Evolutionary conservation across 2,113 vertebrate genomes (phyloP).

Genomic region (Ranitomeya imitator): DNA sequence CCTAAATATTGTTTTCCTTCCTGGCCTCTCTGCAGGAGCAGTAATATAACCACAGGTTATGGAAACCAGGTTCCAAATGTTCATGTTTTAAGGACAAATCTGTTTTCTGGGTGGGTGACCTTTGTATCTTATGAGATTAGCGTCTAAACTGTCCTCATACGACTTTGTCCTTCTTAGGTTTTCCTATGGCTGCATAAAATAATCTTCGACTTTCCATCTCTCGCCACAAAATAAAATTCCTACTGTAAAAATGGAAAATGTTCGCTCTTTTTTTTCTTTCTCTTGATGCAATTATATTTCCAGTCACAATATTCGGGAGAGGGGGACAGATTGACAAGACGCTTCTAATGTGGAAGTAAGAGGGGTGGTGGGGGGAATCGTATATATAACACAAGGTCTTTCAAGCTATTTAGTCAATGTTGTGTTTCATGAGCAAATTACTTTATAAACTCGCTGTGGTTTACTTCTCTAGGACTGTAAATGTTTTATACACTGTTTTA

Average conservation of each 20-base stretch:
- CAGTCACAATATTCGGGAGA: slow-evolving; percentile 53
- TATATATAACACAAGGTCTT: slow-evolving; percentile 26
- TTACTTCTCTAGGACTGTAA: slow-evolving; percentile 48
- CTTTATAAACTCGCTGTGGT: slow-evolving; percentile 54
- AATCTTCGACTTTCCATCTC: slow-evolving; percentile 55
- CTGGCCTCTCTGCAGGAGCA: slow-evolving; percentile 30
- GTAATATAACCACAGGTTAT: slow-evolving; percentile 47
- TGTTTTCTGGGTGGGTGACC: slow-evolving; percentile 54
- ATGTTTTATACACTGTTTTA: slow-evolving; percentile 47
- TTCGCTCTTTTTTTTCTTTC: slow-evolving; percentile 2
- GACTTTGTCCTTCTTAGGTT: slow-evolving; percentile 52
- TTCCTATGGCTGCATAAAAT: slow-evolving; percentile 41
- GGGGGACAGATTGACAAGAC: slow-evolving; percentile 50
- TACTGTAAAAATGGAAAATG: slow-evolving; percentile 56
- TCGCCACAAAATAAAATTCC: slow-evolving; percentile 47
- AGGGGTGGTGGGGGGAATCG: slow-evolving; percentile 1
- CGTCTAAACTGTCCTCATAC: slow-evolving; percentile 51
- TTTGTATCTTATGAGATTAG: slow-evolving; percentile 51
- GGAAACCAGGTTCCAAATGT: slow-evolving; percentile 50
- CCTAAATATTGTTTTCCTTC: slow-evolving; percentile 22
- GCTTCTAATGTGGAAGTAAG: slow-evolving; percentile 35
- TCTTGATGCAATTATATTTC: slow-evolving; percentile 53
- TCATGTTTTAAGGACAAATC: slow-evolving; percentile 48
- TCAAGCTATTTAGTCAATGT: slow-evolving; percentile 31
- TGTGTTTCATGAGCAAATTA: slow-evolving; percentile 45